Conservation (phyloP, 2,797 vertebrate genomes). For the Podarcis siculus region DNA sequence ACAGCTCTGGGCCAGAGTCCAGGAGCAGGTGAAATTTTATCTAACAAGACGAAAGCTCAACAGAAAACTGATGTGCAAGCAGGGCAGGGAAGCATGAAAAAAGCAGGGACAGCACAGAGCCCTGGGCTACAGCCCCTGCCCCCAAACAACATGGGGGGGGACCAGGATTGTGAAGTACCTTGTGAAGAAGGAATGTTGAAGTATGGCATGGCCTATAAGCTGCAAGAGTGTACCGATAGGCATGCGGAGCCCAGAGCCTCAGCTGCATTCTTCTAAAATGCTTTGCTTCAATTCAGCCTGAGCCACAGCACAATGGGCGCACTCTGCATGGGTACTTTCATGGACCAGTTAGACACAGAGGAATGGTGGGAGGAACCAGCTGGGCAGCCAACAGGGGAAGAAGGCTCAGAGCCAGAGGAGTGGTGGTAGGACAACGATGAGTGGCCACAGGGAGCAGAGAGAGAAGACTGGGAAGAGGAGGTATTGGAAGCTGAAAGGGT, state of each 20-base stretch:
- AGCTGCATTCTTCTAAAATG: neutral
- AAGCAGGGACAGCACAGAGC: neutral
- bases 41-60: neutral
- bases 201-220: no score
- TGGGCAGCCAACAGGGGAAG: no score
- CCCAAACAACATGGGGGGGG: neutral
- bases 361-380: no score
- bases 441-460: no score
- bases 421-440: no score
- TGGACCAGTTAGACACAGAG: no score
- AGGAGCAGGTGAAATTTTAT: neutral
- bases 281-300: neutral
- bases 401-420: no score
- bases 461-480: no score
- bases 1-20: neutral
- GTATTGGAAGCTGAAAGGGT: no score
- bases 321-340: neutral
- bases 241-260: neutral
- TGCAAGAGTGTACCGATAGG: neutral
- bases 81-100: neutral
- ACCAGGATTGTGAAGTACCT: neutral
- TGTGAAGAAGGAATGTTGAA: neutral
- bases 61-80: neutral
- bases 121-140: neutral
- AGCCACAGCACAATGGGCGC: neutral